Conservation (phyloP, 2,113 vertebrate genomes). For the Oxyruncus cristatus region DNA sequence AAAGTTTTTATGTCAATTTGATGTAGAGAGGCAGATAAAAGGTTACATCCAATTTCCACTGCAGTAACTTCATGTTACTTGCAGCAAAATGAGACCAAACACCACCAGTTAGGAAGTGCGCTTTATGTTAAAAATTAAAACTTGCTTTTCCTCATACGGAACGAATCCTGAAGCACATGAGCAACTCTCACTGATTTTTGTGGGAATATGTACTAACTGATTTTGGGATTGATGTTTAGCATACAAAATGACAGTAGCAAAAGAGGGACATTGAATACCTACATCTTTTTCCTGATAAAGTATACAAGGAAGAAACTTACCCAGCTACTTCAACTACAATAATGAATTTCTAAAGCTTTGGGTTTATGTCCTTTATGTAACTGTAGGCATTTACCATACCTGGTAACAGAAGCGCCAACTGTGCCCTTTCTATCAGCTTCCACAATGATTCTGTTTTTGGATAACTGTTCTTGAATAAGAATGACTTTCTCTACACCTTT, state of each 20-base stretch:
- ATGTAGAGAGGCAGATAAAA: neutral
- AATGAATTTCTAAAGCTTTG: neutral
- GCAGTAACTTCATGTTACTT: neutral
- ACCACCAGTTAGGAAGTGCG: neutral
- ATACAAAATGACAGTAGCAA: neutral
- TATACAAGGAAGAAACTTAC: neutral
- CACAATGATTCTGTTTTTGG: slow-evolving; percentile 98
- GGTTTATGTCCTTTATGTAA: neutral
- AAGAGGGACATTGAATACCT: neutral
- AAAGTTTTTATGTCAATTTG: neutral
- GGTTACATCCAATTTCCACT: neutral
- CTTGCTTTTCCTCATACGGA: neutral
- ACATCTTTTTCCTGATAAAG: neutral
- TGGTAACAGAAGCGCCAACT: slow-evolving; percentile 96
- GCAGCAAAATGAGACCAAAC: neutral
- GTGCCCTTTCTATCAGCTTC: slow-evolving; percentile 95
- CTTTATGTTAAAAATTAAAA: neutral
- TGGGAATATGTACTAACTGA: neutral
- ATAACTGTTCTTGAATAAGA: slow-evolving; percentile 97
- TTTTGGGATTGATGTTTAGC: neutral
- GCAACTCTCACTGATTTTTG: neutral
- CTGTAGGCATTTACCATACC: slow-evolving; percentile 70
- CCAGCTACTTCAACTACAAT: neutral
- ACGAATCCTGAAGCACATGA: neutral
- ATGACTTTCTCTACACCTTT: slow-evolving; percentile 99